Base-by-base conservation (phyloP, 2,797 vertebrate genomes). In the Sebastolobus altivelis region DNA sequence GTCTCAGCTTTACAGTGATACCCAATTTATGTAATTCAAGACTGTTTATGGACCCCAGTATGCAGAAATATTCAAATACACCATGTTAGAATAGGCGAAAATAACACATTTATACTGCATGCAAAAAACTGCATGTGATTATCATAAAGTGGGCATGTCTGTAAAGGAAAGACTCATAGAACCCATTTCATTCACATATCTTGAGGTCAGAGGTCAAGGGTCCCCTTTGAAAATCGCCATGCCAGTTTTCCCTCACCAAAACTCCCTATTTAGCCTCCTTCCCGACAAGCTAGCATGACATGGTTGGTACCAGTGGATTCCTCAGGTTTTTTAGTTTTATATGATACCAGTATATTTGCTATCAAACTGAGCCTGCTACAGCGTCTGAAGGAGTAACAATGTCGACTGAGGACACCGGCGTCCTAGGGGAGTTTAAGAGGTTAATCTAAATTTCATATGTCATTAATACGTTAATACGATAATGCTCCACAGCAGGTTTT, bases 381-480 rank as follows among this genome's bases (percentile, higher is more conserved):
- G 60, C 20, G 6, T 62, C 33, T 62, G 33, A 37, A 37, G 20
- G 59, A 61, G 49, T 22, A 54, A 54, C 14, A 54, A 54, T 4
- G 9, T 54, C n/a, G 9, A 54, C 49, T n/a, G 49, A 54, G 20
- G 9, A 54, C 9, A 8, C 49, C 49, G n/a, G 8, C 49, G 18
- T 60, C 14, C 56, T 29, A 14, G 7, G 27, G 25, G 27, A 16
- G 27, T 18, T 59, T 16, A 60, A 18, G 29, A 60, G 8, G 29
- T 29, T 59, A 52, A 68, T 81, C 37, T 60, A 33, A 68, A 68
- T 80, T 40, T 78, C 66, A 77, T 65, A 62, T 68, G 67, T 84
- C 60, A 79, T 73, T 76, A 82, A 78, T 72, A 72, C 29, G 27
- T 52, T 80, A 81, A 83, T 80, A 77, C 29, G 14, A 77, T 81